Conservation (phyloP, 2,888 invertebrate genomes). For the Heliconius cydno region DNA sequence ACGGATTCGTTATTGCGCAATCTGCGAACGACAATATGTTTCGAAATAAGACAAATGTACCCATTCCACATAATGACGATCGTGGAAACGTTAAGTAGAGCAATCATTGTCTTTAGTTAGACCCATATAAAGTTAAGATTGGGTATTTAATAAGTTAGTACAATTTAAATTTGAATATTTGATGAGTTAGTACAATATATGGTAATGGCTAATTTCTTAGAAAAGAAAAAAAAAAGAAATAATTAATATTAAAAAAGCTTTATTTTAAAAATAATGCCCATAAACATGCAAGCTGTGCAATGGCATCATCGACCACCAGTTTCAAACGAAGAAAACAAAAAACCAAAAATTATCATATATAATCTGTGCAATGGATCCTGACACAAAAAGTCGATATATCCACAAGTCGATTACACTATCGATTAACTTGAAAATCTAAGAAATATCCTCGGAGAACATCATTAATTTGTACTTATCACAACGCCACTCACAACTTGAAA, state of each 20-base stretch:
- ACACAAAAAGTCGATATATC: constrained; percentile 13
- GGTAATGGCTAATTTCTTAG: no score
- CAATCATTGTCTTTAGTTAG: constrained; percentile 9
- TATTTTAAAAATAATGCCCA: no score
- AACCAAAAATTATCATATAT: background rate
- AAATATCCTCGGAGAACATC: background rate
- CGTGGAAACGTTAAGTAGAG: constrained; percentile 29
- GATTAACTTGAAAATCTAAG: constrained; percentile 1
- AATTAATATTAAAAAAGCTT: no score
- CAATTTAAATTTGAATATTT: no score
- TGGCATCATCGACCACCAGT: background rate
- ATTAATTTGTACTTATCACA: constrained; percentile 24
- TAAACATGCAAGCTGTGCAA: background rate
- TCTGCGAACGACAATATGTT: constrained; percentile 41
- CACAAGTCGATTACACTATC: constrained; percentile 14
- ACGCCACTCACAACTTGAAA: constrained; percentile 23
- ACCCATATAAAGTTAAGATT: background rate
- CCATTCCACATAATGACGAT: constrained; percentile 32
- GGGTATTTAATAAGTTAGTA: background rate
- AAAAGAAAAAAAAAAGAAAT: no score
- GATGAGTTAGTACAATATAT: no score
- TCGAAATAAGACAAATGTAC: constrained; percentile 42
- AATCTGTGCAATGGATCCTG: background rate
- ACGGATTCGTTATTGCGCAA: constrained; percentile 38
- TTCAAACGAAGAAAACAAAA: background rate